These are phyloP conservation scores for Clarias gariepinus DNA, from an alignment of 2,113 vertebrate genomes.

Conservation along the genomic window DNA sequence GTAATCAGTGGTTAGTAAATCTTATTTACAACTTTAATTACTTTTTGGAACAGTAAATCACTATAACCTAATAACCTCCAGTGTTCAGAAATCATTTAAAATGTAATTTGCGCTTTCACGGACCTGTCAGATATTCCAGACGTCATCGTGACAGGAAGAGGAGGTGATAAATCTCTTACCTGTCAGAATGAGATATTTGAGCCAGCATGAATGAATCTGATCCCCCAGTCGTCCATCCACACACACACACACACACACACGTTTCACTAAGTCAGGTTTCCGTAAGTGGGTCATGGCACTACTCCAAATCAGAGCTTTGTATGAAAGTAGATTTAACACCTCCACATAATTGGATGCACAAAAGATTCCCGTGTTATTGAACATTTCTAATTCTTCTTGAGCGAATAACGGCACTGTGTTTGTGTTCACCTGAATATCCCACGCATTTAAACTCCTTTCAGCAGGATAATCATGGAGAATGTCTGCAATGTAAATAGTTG, in stretches of 20 bases:
- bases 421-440: background rate
- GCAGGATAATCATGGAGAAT: background rate
- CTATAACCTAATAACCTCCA: background rate
- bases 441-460: background rate
- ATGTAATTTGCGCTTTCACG: background rate
- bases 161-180: constrained; percentile 30
- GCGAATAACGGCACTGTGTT: background rate
- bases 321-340: constrained; percentile 8
- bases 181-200: constrained; percentile 31
- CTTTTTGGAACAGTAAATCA: background rate
- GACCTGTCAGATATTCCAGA: constrained; percentile 17
- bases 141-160: constrained; percentile 9
- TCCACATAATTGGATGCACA: constrained; percentile 12
- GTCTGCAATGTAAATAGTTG: background rate
- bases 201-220: constrained; percentile 28
- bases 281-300: constrained; percentile 28
- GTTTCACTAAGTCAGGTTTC: constrained; percentile 16
- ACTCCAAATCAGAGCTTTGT: constrained; percentile 11
- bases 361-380: background rate
- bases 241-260: background rate
- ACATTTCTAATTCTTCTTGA: background rate
- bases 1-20: background rate
- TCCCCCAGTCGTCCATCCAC: background rate
- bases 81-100: background rate
- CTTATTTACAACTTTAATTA: background rate